phyloP scores from a whole-genome alignment of 2,888 invertebrate species.

The Cryptocephalus moraei region DNA sequence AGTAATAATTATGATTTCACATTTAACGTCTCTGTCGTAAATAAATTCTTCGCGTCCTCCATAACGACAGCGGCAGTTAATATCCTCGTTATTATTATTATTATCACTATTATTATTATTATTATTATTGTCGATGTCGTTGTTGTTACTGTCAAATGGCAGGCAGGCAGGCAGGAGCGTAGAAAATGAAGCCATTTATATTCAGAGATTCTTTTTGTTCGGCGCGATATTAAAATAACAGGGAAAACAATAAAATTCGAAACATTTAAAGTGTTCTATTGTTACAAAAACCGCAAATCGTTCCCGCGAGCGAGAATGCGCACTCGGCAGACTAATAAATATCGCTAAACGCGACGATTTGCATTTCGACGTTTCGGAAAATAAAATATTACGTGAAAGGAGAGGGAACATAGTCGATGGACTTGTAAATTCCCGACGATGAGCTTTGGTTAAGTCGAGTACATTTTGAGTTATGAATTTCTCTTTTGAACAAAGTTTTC shows the following conservation, averaged over 20 bases:
- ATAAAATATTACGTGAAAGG: not conserved
- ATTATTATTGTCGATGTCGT: too few species aligned
- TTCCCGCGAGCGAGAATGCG: constrained; percentile 27
- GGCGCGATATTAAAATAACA: constrained; percentile 26
- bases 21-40: too few species aligned
- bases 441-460: too few species aligned
- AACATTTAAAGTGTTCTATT: constrained; percentile 38
- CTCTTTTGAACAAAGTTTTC: too few species aligned
- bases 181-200: constrained; percentile 18
- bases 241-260: constrained; percentile 32
- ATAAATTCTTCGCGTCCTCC: too few species aligned
- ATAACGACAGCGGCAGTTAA: too few species aligned
- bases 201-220: constrained; percentile 19
- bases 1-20: too few species aligned
- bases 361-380: not conserved
- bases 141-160: too few species aligned
- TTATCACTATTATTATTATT: too few species aligned
- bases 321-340: constrained; percentile 33
- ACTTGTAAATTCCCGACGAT: not conserved
- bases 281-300: constrained; percentile 36
- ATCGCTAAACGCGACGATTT: constrained; percentile 10
- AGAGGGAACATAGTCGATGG: not conserved
- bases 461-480: too few species aligned
- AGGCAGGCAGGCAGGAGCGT: too few species aligned
- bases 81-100: too few species aligned